These are phyloP conservation scores for Cyrtonyx montezumae DNA, from an alignment of 2,113 vertebrate species.

Conservation along the genomic window DNA sequence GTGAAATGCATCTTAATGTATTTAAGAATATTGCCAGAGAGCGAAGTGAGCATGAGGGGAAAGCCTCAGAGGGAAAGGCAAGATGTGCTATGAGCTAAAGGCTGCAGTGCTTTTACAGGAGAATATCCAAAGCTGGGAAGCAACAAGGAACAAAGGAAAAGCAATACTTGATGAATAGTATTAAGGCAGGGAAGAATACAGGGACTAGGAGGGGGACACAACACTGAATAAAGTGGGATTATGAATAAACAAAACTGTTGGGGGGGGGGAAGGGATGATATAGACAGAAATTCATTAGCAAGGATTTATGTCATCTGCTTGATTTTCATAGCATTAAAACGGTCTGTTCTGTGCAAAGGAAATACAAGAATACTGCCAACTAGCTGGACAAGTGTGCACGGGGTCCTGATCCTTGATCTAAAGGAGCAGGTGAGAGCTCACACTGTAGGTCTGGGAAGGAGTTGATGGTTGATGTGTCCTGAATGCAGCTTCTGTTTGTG, in stretches of 20 bases:
- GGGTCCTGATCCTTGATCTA: neutral
- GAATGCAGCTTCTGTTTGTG: neutral
- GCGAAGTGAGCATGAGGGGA: neutral
- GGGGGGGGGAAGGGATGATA: neutral
- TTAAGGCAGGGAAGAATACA: neutral
- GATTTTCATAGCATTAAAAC: neutral
- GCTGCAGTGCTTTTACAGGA: neutral
- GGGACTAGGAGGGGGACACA: neutral
- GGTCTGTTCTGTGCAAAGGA: neutral
- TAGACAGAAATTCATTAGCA: neutral
- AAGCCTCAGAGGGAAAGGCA: neutral
- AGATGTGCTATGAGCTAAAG: neutral
- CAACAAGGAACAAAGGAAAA: neutral
- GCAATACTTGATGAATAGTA: neutral
- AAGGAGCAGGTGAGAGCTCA: too few species aligned
- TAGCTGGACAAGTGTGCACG: neutral
- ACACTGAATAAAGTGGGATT: rapidly evolving
- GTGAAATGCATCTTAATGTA: neutral
- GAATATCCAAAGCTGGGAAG: neutral
- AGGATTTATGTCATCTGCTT: neutral
- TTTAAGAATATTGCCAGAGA: neutral
- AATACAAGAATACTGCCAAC: neutral
- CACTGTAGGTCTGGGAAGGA: neutral
- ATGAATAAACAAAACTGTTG: neutral
- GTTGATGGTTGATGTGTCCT: rapidly evolving